Conservation (phyloP, 2,888 invertebrate species). For the Dusona sp. region DNA sequence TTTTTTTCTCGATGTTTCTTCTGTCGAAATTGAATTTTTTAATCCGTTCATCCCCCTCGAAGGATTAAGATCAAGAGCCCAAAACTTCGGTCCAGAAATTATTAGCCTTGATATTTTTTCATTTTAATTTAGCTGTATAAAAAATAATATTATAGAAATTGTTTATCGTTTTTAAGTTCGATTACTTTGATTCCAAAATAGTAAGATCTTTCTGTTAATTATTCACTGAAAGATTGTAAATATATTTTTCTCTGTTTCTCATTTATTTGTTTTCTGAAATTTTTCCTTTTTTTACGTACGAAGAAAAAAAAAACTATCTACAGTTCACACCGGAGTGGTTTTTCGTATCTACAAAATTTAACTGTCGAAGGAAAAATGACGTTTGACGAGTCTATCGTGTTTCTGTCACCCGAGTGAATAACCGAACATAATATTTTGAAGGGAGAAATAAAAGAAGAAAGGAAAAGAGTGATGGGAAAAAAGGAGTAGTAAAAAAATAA, state of each 20-base stretch:
- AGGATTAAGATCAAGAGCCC: too few species aligned
- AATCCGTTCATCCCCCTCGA: neutral
- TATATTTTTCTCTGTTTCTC: neutral
- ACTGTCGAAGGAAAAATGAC: constrained; percentile 21
- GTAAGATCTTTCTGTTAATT: neutral
- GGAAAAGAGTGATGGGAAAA: neutral
- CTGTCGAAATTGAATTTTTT: neutral
- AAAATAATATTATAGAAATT: too few species aligned
- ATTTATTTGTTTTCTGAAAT: neutral
- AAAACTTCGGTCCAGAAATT: too few species aligned
- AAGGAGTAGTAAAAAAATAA: neutral
- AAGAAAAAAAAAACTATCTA: neutral
- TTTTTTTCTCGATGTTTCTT: too few species aligned
- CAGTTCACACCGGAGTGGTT: neutral
- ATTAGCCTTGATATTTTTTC: too few species aligned
- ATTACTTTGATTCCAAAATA: too few species aligned
- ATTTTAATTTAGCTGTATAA: too few species aligned
- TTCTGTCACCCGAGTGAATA: constrained; percentile 39
- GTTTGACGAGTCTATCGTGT: constrained; percentile 51
- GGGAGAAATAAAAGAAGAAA: neutral
- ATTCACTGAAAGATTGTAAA: neutral
- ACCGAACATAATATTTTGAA: constrained; percentile 31
- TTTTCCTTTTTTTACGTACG: neutral
- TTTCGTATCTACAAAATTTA: neutral
- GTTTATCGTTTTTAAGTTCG: too few species aligned